Percentiles rank a stretch among this genome's conserved stretches.
phyloP scores from a whole-genome alignment of 2,797 vertebrate species.

The Siniperca obscura region DNA sequence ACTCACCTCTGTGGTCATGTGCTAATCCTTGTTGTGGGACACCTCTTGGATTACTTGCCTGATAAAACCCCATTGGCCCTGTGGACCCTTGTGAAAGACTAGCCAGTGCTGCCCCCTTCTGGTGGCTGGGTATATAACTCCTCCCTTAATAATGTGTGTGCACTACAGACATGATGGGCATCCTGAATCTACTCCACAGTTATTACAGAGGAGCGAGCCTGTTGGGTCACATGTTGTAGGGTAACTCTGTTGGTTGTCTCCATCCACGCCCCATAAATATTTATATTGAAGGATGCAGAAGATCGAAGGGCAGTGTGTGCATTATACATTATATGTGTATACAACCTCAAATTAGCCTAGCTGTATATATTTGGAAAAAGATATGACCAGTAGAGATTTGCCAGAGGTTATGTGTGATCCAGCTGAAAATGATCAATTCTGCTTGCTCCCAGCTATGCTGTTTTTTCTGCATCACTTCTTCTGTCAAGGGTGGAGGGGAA shows the following conservation, averaged over 20 bases:
- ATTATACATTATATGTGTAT: conserved; percentile 53
- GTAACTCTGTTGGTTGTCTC: conserved; percentile 55
- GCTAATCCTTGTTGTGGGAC: conserved; percentile 56
- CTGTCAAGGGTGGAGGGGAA: conserved; percentile 51
- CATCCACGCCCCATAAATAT: conserved; percentile 54
- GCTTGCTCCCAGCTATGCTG: conserved; percentile 32
- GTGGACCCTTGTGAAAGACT: conserved; percentile 56
- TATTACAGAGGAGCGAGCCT: conserved; percentile 38
- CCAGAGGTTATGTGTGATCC: conserved; percentile 50
- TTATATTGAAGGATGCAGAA: conserved; percentile 62
- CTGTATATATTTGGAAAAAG: conserved; percentile 62
- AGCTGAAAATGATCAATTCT: conserved; percentile 37
- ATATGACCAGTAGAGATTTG: conserved; percentile 54
- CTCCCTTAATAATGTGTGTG: conserved; percentile 47
- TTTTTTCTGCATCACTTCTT: conserved; percentile 52
- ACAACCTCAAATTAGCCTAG: conserved; percentile 52
- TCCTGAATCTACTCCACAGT: conserved; percentile 46
- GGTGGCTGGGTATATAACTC: conserved; percentile 60
- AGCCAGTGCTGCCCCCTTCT: conserved; percentile 67
- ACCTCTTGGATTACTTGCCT: conserved; percentile 60
- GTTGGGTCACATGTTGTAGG: conserved; percentile 46
- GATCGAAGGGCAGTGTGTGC: conserved; percentile 42
- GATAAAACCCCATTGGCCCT: conserved; percentile 49
- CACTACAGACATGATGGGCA: conserved; percentile 57
- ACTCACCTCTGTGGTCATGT: conserved; percentile 47